Evolutionary conservation across 2,888 invertebrate genomes (phyloP), one percentile per base, ranked within the genome.

Genomic region (Pardosa pseudoannulata): DNA sequence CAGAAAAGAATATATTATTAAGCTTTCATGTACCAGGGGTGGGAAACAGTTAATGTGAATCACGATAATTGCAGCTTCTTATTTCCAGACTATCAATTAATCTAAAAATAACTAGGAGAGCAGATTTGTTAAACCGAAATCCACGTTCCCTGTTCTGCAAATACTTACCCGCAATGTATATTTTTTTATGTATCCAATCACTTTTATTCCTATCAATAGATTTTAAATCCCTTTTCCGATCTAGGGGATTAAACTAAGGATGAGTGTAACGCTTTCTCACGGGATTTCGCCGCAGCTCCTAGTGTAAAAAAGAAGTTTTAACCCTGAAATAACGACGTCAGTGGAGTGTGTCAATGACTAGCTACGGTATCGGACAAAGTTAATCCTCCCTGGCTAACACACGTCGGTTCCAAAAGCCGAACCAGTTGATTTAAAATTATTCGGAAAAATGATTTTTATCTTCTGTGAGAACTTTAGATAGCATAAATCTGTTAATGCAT

Each of bases 241-340:
- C 23, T 3, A n/a, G 23, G 56, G 23, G 56, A 56, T 56, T 56
- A 56, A 1, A 2, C 23, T 6, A 6, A 23, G 56, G 23, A 56
- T 23, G 56, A 56, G 56, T 56, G 23, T 56, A 56, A 56, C 56
- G 56, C 23, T 56, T 56, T 56, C 56, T 23, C 56, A 56, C 56
- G 56, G 56, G 56, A 56, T 56, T 56, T 56, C 3, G 23, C 56
- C 3, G 56, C 23, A 7, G 23, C n/a, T 23, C 6, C 2, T 23
- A 7, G 23, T 11, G 23, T n/a, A 56, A 56, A 56, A 56, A 56
- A 56, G 23, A 23, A 23, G 56, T 16, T 16, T 23, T 56, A 56
- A 5, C 56, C 56, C 5, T 19, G 56, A 56, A 56, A 56, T 56
- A 56, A 56, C 56, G 56, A 56, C 23, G 23, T 23, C 56, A 11